Evolutionary conservation across 2,797 vertebrate species (phyloP), one percentile per base, ranked within the genome.

Genomic region (Steatocranus sp.): DNA sequence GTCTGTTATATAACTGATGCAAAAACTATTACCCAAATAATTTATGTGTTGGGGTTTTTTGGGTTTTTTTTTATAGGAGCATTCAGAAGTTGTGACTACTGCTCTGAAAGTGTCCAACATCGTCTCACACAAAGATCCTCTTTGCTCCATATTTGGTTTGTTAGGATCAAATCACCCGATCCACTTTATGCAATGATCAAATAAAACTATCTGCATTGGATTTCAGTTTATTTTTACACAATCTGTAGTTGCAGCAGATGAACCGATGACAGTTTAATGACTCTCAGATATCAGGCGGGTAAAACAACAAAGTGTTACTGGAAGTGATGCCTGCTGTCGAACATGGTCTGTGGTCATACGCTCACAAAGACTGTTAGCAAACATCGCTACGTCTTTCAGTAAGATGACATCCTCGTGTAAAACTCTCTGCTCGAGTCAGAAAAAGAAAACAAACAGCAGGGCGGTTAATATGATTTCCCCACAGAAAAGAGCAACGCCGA

Each of bases 191-290:
- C 6, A 66, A 51, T 43, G 25, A 18, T 36, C 11, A 53, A 48
- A 79, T 30, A n/a, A 7, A 41, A 48, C 46, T 43, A 46, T 66
- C 61, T 82, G 58, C 11, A 3, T 36, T 58, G 43, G 43, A 46
- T 36, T 18, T 54, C 36, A 23, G n/a, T 78, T 82, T 68, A 25
- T 82, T 82, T 78, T 76, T 25, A 53, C 77, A 34, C 15, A 70
- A 18, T 70, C 66, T 70, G 38, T 27, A 46, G 66, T 23, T 49
- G 46, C 30, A 43, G 53, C 54, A 25, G 30, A 78, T 18, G 25
- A 38, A 14, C 68, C 75, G 56, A 58, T 51, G 70, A 58, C 25
- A 15, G 76, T 76, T 51, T 68, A 48, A 68, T 68, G 81, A 23
- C 75, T 43, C 43, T 51, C 34, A 4, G 50, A 36, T 27, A 32